Base-by-base conservation (phyloP, 2,888 invertebrate species). In the Diarsia brunnea region DNA sequence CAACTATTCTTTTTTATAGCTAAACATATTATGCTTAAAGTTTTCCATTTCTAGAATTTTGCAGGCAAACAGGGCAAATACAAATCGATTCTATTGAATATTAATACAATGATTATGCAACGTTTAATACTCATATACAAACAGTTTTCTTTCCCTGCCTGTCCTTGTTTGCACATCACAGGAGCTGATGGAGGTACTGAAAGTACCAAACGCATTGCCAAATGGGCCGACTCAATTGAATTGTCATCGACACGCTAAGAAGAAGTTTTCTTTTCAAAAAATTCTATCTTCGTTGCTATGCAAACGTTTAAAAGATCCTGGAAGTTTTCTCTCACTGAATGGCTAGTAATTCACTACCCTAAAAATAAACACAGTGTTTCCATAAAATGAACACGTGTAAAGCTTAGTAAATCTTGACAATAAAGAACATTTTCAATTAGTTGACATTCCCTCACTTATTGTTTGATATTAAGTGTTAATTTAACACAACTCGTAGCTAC, bases 401-500 rank as follows among this genome's bases (percentile, higher is more conserved):
- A 67, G 45, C 51, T 16, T 21, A 21, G 49, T 7, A 16, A 24
- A 47, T 63, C 19, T 55, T 27, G 38, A 68, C 14, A 63, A n/a
- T n/a, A 27, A 43, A 16, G 19, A 51, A 45, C 31, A 43, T 73
- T 45, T 51, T 8, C 27, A 65, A 51, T 63, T 49, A 43, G 63
- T 61, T 73, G 79, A 63, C 65, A 79, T 72, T 79, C 79, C 60
- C 1, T 55, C n/a, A 49, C 14, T 65, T 45, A 70, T 73, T 68
- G 58, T 64, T 58, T 19, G n/a, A 43, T 65, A 58, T 11, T n/a
- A n/a, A n/a, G n/a, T n/a, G n/a, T n/a, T 47, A 47, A 45, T 27
- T 24, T 14, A 2, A 19, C 14, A 45, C 14, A 21, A 11, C 1
- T 65, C 24, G 4, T 10, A 38, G 8, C 8, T 38, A 8, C 61